Evolutionary conservation across 2,888 invertebrate genomes (phyloP), one percentile per base, ranked within the genome.

Genomic region (Hyppa rectilinea): DNA sequence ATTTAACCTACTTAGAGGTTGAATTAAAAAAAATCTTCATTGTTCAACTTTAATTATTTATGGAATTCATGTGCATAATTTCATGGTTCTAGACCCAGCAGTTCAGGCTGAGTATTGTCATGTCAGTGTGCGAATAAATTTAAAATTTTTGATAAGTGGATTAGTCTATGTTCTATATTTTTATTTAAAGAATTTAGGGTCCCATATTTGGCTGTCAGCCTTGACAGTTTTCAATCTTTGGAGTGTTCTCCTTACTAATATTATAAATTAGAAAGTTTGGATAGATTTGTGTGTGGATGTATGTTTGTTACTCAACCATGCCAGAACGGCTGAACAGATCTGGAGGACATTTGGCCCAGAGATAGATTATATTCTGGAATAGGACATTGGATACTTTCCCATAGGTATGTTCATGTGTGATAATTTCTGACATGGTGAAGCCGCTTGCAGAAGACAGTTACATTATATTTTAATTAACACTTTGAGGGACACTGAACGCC

Each of bases 381-480:
- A n/a, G n/a, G n/a, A n/a, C n/a, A n/a, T n/a, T n/a, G n/a, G n/a
- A n/a, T n/a, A n/a, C n/a, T n/a, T n/a, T n/a, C n/a, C n/a, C n/a
- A n/a, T n/a, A n/a, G n/a, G n/a, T n/a, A n/a, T n/a, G n/a, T n/a
- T n/a, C n/a, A n/a, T n/a, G n/a, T n/a, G n/a, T n/a, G n/a, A n/a
- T n/a, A n/a, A n/a, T n/a, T n/a, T n/a, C n/a, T n/a, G n/a, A n/a
- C n/a, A n/a, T n/a, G n/a, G n/a, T n/a, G n/a, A n/a, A n/a, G n/a
- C n/a, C n/a, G n/a, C n/a, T n/a, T n/a, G n/a, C n/a, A n/a, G n/a
- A n/a, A n/a, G n/a, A n/a, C n/a, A n/a, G 38, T n/a, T 10, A 4
- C n/a, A n/a, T 73, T 34, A 53, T 12, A 38, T 73, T 53, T 34
- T 2, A 73, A 62, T 73, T 34, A 17, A 50, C n/a, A n/a, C n/a